Evolutionary conservation across 2,797 vertebrate genomes (phyloP).

Genomic region (Pyrrhura leucotis): DNA sequence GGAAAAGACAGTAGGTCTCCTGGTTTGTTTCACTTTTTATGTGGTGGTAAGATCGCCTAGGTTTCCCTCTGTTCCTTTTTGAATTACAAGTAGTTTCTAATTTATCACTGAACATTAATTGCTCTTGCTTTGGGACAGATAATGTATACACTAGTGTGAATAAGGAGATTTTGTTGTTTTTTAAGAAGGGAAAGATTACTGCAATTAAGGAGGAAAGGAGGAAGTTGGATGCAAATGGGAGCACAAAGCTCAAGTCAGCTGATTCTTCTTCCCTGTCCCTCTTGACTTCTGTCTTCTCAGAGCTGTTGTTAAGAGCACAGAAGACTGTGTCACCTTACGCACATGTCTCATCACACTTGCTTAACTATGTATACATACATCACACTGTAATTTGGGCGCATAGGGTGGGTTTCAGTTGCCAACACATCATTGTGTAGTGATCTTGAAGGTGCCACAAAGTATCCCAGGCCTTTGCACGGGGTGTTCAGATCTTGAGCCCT

Average conservation of each 20-base stretch:
- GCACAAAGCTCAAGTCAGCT: not conserved
- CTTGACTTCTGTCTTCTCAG: not conserved
- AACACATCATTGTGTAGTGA: not conserved
- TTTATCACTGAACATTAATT: not conserved
- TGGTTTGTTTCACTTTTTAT: not conserved
- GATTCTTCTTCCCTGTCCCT: not conserved
- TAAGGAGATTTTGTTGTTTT: not conserved
- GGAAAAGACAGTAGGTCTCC: not conserved
- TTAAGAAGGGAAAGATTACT: not conserved
- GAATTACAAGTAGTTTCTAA: not conserved
- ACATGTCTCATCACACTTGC: fast-evolving
- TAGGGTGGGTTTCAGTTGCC: not conserved
- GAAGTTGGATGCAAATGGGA: not conserved
- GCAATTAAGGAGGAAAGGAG: not conserved
- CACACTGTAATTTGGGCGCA: not conserved
- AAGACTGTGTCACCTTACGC: not conserved
- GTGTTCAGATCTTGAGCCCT: not conserved
- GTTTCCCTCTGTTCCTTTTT: not conserved
- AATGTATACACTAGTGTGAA: fast-evolving
- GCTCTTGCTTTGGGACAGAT: not conserved
- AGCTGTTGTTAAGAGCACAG: not conserved
- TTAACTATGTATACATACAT: not conserved
- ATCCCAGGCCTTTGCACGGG: not conserved
- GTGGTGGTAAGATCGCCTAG: not conserved
- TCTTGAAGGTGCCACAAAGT: not conserved